phyloP scores from a whole-genome alignment of 1,140 invertebrate genomes.

The Neotoxoptera formosana region DNA sequence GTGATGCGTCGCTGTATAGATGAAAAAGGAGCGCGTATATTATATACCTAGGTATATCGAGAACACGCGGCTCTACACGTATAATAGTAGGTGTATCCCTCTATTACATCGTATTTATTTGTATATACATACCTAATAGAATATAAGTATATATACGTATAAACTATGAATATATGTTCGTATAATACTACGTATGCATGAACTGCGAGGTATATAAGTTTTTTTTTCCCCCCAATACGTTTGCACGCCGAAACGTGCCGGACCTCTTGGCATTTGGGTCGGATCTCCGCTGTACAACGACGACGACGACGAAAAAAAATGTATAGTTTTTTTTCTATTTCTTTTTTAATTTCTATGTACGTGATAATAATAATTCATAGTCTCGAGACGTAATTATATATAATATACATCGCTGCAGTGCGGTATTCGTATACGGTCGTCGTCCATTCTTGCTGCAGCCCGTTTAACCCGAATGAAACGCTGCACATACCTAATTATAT shows the following conservation, averaged over 20 bases:
- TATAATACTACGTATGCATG: neutral
- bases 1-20: no score
- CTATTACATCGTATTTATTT: no score
- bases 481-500: neutral
- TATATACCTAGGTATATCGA: no score
- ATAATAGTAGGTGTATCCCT: no score
- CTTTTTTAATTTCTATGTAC: neutral
- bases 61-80: no score
- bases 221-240: neutral
- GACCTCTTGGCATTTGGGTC: neutral
- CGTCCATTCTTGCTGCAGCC: neutral
- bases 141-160: no score
- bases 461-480: neutral
- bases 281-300: neutral
- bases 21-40: no score
- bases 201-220: neutral
- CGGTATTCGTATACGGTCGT: neutral
- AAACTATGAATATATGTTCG: neutral
- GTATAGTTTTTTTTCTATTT: neutral
- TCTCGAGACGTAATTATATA: neutral
- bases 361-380: slow-evolving; percentile 8
- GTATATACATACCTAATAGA: neutral
- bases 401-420: neutral
- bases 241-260: neutral
- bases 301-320: neutral